phyloP scores from a whole-genome alignment of 1,140 invertebrate genomes.

The Platyscapa corneri region DNA sequence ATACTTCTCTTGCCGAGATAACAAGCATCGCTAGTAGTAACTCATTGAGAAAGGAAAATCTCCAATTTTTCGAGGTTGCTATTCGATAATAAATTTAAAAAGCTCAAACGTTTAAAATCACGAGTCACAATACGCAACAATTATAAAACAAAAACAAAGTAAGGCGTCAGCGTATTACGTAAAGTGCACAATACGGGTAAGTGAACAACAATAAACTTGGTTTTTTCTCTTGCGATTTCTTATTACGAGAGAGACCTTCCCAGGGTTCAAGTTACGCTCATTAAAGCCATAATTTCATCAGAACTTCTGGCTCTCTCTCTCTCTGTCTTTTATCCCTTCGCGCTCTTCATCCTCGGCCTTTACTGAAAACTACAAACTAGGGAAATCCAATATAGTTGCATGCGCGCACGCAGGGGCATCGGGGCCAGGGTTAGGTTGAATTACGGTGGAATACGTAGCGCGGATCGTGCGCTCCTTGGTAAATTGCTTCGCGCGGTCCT shows the following conservation, averaged over 20 bases:
- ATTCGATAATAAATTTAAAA: background rate
- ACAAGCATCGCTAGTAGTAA: background rate
- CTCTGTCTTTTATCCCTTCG: too few relatives aligned
- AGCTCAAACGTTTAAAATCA: background rate
- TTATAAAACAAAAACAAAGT: background rate
- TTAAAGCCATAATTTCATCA: background rate
- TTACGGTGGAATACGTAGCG: conserved; percentile 2
- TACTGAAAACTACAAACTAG: conserved; percentile 1
- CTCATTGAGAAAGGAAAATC: background rate
- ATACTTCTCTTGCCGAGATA: background rate
- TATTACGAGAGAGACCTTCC: background rate
- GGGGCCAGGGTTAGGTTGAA: conserved; percentile 44
- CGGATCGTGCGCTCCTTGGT: background rate
- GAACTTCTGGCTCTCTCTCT: background rate
- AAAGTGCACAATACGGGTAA: background rate
- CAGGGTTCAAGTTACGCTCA: too few relatives aligned
- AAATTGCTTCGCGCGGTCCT: background rate
- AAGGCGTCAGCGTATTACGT: background rate
- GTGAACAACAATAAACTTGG: background rate
- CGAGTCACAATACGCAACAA: background rate
- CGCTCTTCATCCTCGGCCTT: background rate
- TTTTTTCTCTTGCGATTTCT: background rate
- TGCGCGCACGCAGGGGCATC: background rate
- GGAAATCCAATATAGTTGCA: background rate
- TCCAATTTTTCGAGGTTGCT: background rate